phyloP scores from a whole-genome alignment of 1,140 invertebrate genomes.

The Melitaea cinxia region DNA sequence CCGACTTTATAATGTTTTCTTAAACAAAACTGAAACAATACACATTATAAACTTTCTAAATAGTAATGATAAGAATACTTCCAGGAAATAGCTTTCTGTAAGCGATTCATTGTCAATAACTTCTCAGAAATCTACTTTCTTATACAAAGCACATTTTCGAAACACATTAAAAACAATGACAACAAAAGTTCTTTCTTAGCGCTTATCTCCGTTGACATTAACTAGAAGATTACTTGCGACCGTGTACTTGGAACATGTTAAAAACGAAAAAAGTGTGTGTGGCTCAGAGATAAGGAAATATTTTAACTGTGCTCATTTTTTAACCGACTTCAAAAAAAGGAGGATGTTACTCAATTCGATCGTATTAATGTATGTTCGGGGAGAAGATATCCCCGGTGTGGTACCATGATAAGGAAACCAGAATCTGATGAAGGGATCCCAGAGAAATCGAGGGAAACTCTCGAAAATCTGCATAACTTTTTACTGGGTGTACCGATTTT shows the following conservation, averaged over 20 bases:
- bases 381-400: no score
- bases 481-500: no score
- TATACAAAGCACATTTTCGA: not conserved
- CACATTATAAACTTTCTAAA: no score
- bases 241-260: constrained; percentile 15
- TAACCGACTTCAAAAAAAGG: no score
- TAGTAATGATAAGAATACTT: not conserved
- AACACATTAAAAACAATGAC: constrained; percentile 7
- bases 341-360: no score
- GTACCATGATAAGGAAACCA: no score
- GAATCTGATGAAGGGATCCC: no score
- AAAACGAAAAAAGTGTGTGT: not conserved
- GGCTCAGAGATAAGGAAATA: not conserved
- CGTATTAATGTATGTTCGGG: no score
- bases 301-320: not conserved
- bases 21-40: no score
- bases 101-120: not conserved
- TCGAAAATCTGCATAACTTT: no score
- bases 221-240: constrained; percentile 15
- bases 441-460: no score
- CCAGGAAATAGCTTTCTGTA: not conserved
- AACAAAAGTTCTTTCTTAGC: constrained; percentile 1
- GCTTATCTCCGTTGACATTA: constrained; percentile 17
- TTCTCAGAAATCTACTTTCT: not conserved
- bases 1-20: no score